Conservation (phyloP, 2,888 invertebrate genomes). For the Pterostichus niger region DNA sequence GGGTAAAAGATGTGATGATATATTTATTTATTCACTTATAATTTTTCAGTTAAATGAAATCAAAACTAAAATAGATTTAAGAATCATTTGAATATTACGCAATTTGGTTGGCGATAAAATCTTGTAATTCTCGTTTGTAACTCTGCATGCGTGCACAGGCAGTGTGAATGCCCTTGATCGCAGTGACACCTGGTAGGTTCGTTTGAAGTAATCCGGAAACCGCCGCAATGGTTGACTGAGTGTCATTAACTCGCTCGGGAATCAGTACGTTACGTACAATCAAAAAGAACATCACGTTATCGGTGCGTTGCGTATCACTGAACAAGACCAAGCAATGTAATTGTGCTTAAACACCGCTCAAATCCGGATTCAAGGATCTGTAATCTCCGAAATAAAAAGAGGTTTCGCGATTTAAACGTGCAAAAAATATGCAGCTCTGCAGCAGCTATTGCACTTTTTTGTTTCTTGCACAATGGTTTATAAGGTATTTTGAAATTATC, state of each 20-base stretch:
- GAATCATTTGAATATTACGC: conserved; percentile 1
- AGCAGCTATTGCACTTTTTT: neutral
- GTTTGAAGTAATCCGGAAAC: conserved; percentile 50
- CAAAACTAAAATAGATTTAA: too few relatives aligned
- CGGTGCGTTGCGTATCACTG: conserved; percentile 29
- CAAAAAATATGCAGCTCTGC: neutral
- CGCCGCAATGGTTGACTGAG: conserved; percentile 49
- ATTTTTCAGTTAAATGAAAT: too few relatives aligned
- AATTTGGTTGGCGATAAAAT: conserved; percentile 17
- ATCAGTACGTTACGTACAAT: conserved; percentile 50
- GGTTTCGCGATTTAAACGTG: neutral
- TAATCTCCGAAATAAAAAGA: neutral
- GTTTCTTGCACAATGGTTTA: neutral
- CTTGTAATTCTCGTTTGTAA: neutral
- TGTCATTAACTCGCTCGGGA: conserved; percentile 45
- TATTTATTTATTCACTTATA: too few relatives aligned
- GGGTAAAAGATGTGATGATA: too few relatives aligned
- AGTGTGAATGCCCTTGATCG: conserved; percentile 50
- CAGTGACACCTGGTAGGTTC: conserved; percentile 47
- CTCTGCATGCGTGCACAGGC: neutral
- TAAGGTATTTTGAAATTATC: too few relatives aligned
- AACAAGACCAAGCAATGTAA: neutral
- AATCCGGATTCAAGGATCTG: neutral
- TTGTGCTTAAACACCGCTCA: neutral
- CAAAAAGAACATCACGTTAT: conserved; percentile 16